phyloP scores from a whole-genome alignment of 1,140 invertebrate species.

The Gerris buenoi region DNA sequence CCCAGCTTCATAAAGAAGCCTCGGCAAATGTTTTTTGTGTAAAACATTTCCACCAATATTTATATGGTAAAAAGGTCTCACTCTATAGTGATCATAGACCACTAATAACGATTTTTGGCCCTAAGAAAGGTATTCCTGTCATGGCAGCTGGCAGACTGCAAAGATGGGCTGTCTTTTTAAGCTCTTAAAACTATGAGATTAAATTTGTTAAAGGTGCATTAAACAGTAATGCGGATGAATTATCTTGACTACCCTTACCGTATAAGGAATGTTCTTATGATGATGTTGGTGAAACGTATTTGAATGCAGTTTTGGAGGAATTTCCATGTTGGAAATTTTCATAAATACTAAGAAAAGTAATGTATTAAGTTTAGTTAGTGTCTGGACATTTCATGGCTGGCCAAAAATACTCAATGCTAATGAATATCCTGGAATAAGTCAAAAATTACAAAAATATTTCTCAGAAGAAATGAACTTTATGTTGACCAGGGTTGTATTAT shows the following conservation, averaged over 20 bases:
- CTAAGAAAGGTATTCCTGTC: background rate
- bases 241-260: background rate
- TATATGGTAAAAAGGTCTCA: background rate
- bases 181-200: background rate
- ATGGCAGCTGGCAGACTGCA: background rate
- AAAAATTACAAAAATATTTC: background rate
- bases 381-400: background rate
- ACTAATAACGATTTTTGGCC: background rate
- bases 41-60: background rate
- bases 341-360: background rate
- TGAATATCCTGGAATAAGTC: background rate
- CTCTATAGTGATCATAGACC: background rate
- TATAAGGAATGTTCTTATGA: background rate
- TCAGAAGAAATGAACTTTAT: background rate
- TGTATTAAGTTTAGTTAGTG: background rate
- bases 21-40: too few relatives aligned
- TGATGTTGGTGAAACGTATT: background rate
- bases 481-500: background rate
- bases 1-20: background rate
- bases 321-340: background rate
- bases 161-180: background rate
- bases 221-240: slow-evolving; percentile 1
- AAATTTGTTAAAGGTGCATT: background rate
- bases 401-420: background rate
- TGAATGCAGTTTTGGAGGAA: background rate